These are phyloP conservation scores for Crypturellus tataupa DNA, from an alignment of 2,797 vertebrate genomes.

Conservation along the genomic window DNA sequence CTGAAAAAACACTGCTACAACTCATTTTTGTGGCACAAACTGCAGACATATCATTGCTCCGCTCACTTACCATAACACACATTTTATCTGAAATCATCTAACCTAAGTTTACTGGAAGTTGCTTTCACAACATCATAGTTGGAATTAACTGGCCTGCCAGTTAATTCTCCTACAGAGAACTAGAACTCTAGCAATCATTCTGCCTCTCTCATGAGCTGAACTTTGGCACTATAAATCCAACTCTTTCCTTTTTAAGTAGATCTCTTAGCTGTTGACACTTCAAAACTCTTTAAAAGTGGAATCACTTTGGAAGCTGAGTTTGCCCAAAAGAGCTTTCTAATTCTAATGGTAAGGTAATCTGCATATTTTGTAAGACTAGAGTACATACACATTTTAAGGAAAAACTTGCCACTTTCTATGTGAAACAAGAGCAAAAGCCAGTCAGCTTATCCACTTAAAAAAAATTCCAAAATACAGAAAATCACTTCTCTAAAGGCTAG, in stretches of 20 bases:
- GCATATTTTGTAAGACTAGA: not conserved
- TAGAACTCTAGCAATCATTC: not conserved
- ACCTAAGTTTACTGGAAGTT: not conserved
- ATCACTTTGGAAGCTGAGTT: not conserved
- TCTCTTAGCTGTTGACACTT: not conserved
- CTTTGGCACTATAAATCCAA: not conserved
- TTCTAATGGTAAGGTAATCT: not conserved
- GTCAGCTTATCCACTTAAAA: not conserved
- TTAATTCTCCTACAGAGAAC: not conserved
- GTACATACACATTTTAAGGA: not conserved
- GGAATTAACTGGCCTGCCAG: not conserved
- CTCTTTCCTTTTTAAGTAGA: not conserved
- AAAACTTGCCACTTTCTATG: not conserved
- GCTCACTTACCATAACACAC: not conserved
- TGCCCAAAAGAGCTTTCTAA: not conserved
- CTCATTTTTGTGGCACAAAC: not conserved
- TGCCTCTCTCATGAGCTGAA: not conserved
- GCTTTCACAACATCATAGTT: not conserved
- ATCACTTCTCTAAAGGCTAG: not conserved
- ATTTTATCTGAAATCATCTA: not conserved
- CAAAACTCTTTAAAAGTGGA: not conserved
- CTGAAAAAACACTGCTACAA: not conserved
- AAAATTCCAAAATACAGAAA: not conserved
- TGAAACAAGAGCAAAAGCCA: not conserved
- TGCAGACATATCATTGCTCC: not conserved